Evolutionary conservation across 2,113 vertebrate species (phyloP), one percentile per base, ranked within the genome.

Genomic region (Pseudorhombus dupliciocellatus): DNA sequence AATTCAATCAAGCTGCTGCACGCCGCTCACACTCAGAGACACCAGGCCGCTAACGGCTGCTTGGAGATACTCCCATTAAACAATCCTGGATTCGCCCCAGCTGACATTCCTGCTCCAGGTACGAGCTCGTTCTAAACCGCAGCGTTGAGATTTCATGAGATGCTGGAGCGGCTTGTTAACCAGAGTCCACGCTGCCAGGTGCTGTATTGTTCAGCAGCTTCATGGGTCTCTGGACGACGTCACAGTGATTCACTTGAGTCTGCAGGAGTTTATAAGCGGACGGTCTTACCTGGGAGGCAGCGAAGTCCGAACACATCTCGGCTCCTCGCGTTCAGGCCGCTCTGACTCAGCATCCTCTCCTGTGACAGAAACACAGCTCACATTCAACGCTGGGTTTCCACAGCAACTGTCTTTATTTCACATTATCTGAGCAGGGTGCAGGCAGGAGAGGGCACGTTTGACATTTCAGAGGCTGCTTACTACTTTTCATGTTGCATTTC

Each of bases 331-430:
- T 80, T 89, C 22, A 77, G 54, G 15, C 89, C 80, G 8, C 89
- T 91, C 42, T 92, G 92, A 78, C 77, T 93, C 86, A 93, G 87
- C 83, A 94, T 94, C 84, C 92, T 88, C 83, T 94, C 93, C 93
- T 94, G 79, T 4, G 55, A 54, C 30, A 10, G 34, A 73, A 2
- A 86, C 53, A 75, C 0, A 51, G n/a, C 40, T 28, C 2, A 58
- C 11, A 55, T 56, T 40, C 34, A 59, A 30, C 21, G 15, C 7
- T 9, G 51, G 51, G 11, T 55, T 56, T n/a, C 7, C n/a, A 31
- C 7, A 48, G 40, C 8, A 2, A n/a, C 22, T 5, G 7, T 10
- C 24, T 69, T 21, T 37, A 56, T 30, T 66, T 44, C 0, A 60
- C 10, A 42, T 0, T 0, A 10, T 56, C 12, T n/a, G 3, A 21